Percentiles rank a stretch among this genome's conserved stretches.
phyloP scores from a whole-genome alignment of 2,888 invertebrate genomes.

The Ariolimax columbianus region DNA sequence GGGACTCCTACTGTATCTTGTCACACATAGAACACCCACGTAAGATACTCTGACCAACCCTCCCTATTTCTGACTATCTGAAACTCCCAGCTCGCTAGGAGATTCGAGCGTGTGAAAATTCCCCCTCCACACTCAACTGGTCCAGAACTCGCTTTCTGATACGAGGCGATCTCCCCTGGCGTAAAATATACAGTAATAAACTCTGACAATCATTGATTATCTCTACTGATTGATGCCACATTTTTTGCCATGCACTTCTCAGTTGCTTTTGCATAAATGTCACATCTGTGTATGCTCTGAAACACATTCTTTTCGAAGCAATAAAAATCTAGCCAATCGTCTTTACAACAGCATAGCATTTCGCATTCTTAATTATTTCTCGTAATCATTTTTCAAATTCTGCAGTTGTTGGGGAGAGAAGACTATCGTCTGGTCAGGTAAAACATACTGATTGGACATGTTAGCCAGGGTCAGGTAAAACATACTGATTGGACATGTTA shows the following conservation, averaged over 20 bases:
- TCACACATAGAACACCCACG: too few species aligned
- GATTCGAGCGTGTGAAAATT: background rate
- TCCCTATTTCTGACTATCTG: background rate
- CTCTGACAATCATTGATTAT: slow-evolving; percentile 23
- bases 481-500: too few species aligned
- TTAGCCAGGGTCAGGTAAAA: too few species aligned
- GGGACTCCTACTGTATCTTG: too few species aligned
- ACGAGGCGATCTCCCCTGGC: slow-evolving; percentile 26
- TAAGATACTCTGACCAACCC: too few species aligned
- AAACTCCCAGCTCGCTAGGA: background rate
- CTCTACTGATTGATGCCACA: slow-evolving; percentile 22
- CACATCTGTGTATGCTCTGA: background rate
- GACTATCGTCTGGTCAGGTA: too few species aligned
- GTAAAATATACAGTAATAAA: slow-evolving; percentile 35
- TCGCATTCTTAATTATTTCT: too few species aligned
- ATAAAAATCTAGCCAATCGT: background rate
- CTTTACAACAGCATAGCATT: background rate
- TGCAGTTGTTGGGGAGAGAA: too few species aligned
- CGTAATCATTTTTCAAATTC: too few species aligned
- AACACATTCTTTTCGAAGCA: too few species aligned
- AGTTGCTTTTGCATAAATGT: background rate
- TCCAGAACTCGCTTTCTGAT: background rate
- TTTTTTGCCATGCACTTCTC: background rate
- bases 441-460: too few species aligned
- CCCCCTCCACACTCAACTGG: background rate